Conservation (phyloP, 2,113 vertebrate species). For the Micronycteris hirsuta region DNA sequence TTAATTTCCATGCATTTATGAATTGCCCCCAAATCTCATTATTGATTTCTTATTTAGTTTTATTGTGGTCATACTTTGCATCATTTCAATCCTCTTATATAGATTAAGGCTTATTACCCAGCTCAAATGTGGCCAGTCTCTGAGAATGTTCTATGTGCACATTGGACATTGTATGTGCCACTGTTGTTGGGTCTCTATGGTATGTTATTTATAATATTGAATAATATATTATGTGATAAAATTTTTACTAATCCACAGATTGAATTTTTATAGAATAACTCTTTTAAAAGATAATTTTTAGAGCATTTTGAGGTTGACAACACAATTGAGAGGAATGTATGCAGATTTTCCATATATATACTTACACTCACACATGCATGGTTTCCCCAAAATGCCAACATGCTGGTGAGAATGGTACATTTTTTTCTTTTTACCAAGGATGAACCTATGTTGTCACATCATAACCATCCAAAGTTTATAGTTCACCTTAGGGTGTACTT, state of each 20-base stretch:
- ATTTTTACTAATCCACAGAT: neutral
- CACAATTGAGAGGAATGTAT: neutral
- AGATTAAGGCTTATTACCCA: neutral
- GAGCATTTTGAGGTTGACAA: neutral
- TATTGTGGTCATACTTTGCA: neutral
- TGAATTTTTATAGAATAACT: neutral
- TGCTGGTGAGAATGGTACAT: too few relatives aligned
- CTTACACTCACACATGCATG: neutral
- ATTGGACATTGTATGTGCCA: neutral
- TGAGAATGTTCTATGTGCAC: neutral
- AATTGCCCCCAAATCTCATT: neutral
- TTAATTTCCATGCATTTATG: neutral
- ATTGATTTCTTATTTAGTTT: conserved; percentile 21
- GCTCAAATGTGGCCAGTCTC: neutral
- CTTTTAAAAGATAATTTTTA: neutral
- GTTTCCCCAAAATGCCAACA: neutral
- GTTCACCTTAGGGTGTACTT: neutral
- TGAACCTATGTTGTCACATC: neutral
- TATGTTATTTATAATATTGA: neutral
- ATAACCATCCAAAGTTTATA: neutral
- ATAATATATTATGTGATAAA: neutral
- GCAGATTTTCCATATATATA: neutral
- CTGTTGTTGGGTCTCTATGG: neutral
- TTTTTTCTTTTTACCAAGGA: neutral
- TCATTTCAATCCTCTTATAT: conserved; percentile 16